A percentile compares a stretch with the other conserved stretches of the same genome.
Conservation (phyloP, 2,113 vertebrate genomes). For the Tursiops truncatus region DNA sequence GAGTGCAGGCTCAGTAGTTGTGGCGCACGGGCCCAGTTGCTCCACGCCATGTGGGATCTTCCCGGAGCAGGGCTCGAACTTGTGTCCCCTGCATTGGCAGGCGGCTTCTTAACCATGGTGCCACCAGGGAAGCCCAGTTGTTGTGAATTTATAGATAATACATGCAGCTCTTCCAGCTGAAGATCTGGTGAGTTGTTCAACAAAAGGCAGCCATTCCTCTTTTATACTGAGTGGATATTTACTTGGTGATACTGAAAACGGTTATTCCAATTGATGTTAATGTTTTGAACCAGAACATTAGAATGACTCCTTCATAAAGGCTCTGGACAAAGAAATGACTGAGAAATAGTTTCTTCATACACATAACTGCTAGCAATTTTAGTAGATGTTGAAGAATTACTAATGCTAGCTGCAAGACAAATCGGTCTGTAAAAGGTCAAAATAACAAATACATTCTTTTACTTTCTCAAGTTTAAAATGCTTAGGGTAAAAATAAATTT, state of each 20-base stretch:
- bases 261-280: slow-evolving; percentile 44
- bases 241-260: slow-evolving; percentile 52
- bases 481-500: slow-evolving; percentile 61
- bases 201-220: background rate
- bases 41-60: too few relatives aligned
- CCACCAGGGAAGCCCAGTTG: too few relatives aligned
- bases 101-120: too few relatives aligned
- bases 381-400: slow-evolving; percentile 50
- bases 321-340: slow-evolving; percentile 21
- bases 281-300: slow-evolving; percentile 64
- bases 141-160: background rate
- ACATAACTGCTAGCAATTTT: slow-evolving; percentile 47
- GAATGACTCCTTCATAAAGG: slow-evolving; percentile 53
- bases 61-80: too few relatives aligned
- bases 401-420: slow-evolving; percentile 62
- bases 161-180: background rate
- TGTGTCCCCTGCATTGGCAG: too few relatives aligned
- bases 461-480: slow-evolving; percentile 29
- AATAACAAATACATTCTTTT: slow-evolving; percentile 47
- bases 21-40: too few relatives aligned
- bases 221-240: slow-evolving; percentile 51
- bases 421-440: slow-evolving; percentile 39
- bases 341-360: slow-evolving; percentile 43
- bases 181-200: background rate
- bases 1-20: too few relatives aligned